phyloP scores from a whole-genome alignment of 1,140 invertebrate genomes.

The Teleogryllus occipitalis region DNA sequence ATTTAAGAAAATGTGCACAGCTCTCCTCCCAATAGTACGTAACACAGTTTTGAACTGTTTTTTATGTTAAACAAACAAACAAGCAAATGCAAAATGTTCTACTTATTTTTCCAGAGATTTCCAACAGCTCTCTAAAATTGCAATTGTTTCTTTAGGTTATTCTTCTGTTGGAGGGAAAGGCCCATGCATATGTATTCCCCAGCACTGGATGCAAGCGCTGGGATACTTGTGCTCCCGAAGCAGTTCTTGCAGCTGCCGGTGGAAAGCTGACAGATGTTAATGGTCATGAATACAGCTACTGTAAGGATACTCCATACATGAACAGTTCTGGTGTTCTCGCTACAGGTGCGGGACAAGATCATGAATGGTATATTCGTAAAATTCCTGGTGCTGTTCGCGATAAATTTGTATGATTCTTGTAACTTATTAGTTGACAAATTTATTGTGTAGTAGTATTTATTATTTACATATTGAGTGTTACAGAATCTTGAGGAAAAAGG shows the following conservation, averaged over 20 bases:
- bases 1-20: too few species aligned
- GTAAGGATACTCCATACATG: conserved; percentile 48
- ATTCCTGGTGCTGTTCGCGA: conserved; percentile 51
- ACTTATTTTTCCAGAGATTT: too few species aligned
- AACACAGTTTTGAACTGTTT: too few species aligned
- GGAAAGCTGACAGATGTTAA: conserved; percentile 82
- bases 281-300: conserved; percentile 75
- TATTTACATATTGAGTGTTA: too few species aligned
- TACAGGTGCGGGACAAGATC: conserved; percentile 54
- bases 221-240: conserved; percentile 98
- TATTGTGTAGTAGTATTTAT: too few species aligned
- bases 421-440: neutral
- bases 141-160: conserved; percentile 53
- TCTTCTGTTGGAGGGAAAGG: conserved; percentile 85
- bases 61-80: neutral
- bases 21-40: too few species aligned
- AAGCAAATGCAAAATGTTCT: too few species aligned
- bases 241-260: conserved; percentile 72
- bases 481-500: too few species aligned
- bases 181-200: conserved; percentile 94
- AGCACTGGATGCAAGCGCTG: conserved; percentile 93
- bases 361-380: conserved; percentile 54
- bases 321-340: conserved; percentile 85
- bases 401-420: conserved; percentile 23
- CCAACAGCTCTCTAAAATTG: too few species aligned